Percentiles rank a stretch among this genome's conserved stretches.
These are phyloP conservation scores for Camelus bactrianus DNA, from an alignment of 2,113 vertebrate genomes.

Conservation along the genomic window DNA sequence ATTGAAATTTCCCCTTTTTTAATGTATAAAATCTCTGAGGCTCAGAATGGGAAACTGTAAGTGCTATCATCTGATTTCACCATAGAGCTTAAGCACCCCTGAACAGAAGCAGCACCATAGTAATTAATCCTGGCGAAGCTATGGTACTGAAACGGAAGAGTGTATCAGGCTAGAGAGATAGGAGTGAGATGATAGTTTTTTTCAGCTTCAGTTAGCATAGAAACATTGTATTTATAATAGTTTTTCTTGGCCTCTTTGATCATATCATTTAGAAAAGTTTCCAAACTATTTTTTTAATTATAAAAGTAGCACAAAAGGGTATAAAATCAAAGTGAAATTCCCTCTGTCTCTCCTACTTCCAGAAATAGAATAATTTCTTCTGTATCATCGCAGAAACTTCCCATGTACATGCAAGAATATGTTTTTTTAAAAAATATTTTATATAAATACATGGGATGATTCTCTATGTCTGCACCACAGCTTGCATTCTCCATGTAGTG, in stretches of 20 bases:
- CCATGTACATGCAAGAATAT: background rate
- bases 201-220: conserved; percentile 58
- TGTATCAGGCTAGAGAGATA: background rate
- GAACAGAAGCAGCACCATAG: background rate
- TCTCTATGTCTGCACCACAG: background rate
- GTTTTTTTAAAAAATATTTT: background rate
- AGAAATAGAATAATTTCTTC: conserved; percentile 49
- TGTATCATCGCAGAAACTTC: conserved; percentile 14
- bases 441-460: background rate
- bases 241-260: conserved; percentile 19
- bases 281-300: conserved; percentile 28
- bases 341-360: background rate
- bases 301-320: background rate
- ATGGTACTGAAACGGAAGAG: background rate
- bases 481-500: background rate
- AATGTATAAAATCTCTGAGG: conserved; percentile 74
- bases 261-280: conserved; percentile 36
- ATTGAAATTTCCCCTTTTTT: conserved; percentile 22
- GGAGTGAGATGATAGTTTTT: conserved; percentile 59
- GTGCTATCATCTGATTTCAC: conserved; percentile 33
- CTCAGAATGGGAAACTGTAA: conserved; percentile 75
- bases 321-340: background rate
- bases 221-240: conserved; percentile 43
- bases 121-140: background rate
- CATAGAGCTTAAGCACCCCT: background rate